phyloP scores from a whole-genome alignment of 2,113 vertebrate genomes.

The Lamprologus speciosus region DNA sequence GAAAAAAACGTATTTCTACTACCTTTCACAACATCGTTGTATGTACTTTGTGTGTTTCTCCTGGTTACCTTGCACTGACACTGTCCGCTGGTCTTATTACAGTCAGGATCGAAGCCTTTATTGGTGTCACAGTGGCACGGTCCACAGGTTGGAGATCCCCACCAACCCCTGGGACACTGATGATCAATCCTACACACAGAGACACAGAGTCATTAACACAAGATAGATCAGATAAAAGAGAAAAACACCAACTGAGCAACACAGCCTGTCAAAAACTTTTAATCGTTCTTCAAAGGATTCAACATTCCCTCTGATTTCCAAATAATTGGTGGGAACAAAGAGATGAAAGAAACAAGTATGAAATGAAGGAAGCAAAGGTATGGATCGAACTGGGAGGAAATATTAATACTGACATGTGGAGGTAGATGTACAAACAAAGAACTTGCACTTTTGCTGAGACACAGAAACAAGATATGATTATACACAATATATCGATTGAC shows the following conservation, averaged over 20 bases:
- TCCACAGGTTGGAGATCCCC: constrained; percentile 91
- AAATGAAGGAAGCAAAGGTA: neutral
- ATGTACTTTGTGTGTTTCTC: neutral
- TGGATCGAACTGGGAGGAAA: neutral
- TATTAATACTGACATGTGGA: neutral
- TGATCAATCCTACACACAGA: constrained; percentile 81
- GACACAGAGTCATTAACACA: neutral
- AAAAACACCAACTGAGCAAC: neutral
- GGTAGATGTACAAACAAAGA: neutral
- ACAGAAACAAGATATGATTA: neutral
- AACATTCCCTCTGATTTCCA: neutral
- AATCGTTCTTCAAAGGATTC: neutral
- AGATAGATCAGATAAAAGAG: neutral
- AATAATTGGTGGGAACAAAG: neutral
- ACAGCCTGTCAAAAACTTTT: neutral
- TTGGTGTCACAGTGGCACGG: constrained; percentile 89
- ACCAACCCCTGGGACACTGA: constrained; percentile 96
- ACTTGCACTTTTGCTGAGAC: neutral
- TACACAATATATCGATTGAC: neutral
- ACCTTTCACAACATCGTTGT: neutral
- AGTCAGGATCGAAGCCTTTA: constrained; percentile 92
- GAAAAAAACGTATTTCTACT: neutral
- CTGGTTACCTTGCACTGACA: constrained; percentile 91
- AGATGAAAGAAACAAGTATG: neutral
- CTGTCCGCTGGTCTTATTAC: constrained; percentile 90